These are phyloP conservation scores for Aldrovandia affinis DNA, from an alignment of 2,797 vertebrate species.

Conservation along the genomic window DNA sequence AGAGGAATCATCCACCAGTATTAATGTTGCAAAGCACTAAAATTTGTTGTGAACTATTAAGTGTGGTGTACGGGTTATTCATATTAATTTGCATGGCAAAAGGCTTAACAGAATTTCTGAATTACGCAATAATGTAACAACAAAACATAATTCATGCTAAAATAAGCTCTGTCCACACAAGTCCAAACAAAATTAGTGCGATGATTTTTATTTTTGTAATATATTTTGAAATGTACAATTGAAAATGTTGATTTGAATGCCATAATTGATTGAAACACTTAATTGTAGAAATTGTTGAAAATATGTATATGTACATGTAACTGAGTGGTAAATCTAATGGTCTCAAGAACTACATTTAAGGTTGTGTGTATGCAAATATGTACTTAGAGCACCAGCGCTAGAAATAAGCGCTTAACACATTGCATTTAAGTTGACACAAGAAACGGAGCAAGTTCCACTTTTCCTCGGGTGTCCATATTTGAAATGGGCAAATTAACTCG, in stretches of 20 bases:
- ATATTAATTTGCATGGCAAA: neutral
- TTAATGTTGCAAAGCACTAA: constrained; percentile 4
- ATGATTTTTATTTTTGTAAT: too few relatives aligned
- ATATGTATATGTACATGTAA: neutral
- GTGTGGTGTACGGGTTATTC: neutral
- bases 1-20: constrained; percentile 23
- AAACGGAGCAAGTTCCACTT: constrained; percentile 19
- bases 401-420: constrained; percentile 39
- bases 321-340: neutral
- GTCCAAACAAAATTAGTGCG: neutral
- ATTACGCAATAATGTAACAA: neutral
- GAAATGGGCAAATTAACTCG: constrained; percentile 61
- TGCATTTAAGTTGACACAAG: constrained; percentile 62
- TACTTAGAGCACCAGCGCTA: constrained; percentile 37
- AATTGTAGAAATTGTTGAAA: constrained; percentile 46
- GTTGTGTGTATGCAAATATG: constrained; percentile 45
- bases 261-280: constrained; percentile 52
- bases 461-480: neutral
- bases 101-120: neutral
- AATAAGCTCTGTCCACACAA: neutral
- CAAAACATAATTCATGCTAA: neutral
- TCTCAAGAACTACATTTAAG: neutral
- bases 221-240: constrained; percentile 52
- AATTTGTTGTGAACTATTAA: constrained; percentile 10
- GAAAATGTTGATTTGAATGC: constrained; percentile 55